Percentiles rank a stretch among this genome's conserved stretches.
Evolutionary conservation across 1,140 invertebrate genomes (phyloP).

Genomic region (Ridgeia piscesae): DNA sequence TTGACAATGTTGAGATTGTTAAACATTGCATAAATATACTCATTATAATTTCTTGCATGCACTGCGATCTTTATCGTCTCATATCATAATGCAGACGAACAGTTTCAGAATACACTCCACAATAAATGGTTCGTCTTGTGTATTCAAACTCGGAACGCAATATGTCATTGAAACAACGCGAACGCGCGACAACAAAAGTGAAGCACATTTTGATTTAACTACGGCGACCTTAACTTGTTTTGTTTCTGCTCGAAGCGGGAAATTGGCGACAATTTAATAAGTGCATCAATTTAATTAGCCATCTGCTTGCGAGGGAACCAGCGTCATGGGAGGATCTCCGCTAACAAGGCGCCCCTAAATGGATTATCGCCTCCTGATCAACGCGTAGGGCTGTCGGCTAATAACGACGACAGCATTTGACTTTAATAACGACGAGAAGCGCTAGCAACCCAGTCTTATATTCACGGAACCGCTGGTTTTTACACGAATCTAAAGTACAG

Average conservation of each 20-base stretch:
- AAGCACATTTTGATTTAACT: slow-evolving; percentile 6
- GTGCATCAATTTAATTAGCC: not conserved
- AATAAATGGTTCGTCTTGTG: not conserved
- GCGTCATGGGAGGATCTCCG: not conserved
- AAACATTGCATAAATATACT: not conserved
- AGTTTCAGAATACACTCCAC: not conserved
- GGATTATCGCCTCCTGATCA: not conserved
- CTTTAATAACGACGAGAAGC: not conserved
- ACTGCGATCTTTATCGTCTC: not conserved
- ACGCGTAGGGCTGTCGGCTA: not conserved
- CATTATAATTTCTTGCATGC: not conserved
- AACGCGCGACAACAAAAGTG: not conserved
- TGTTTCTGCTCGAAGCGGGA: not conserved
- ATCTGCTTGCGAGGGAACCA: not conserved
- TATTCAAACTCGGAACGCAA: not conserved
- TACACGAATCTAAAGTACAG: too few species aligned
- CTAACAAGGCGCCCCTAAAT: not conserved
- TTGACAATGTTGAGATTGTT: too few species aligned
- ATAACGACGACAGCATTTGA: not conserved
- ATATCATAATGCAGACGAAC: not conserved
- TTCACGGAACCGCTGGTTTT: too few species aligned
- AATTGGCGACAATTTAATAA: slow-evolving; percentile 6
- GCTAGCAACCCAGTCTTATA: not conserved
- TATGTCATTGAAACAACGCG: not conserved
- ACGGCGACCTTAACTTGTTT: not conserved